Evolutionary conservation across 2,888 invertebrate genomes (phyloP).

Genomic region (Acrobasis repandana): DNA sequence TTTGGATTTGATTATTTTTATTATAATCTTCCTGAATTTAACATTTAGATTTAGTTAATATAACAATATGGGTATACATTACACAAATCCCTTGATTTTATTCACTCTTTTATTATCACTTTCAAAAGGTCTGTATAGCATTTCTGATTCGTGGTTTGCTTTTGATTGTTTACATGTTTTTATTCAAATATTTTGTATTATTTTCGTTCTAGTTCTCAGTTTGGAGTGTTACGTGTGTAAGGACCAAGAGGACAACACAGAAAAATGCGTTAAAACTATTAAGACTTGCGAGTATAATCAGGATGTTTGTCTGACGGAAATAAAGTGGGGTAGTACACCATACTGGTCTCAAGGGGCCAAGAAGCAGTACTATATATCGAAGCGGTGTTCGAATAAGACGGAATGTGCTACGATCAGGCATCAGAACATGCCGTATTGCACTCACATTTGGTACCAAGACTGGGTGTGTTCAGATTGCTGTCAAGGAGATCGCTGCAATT

Average conservation of each 20-base stretch:
- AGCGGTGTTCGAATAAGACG: slow-evolving; percentile 92
- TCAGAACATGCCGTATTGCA: slow-evolving; percentile 89
- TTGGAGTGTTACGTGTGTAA: slow-evolving; percentile 98
- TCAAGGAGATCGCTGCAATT: slow-evolving; percentile 97
- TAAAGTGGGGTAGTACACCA: slow-evolving; percentile 97
- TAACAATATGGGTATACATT: neutral
- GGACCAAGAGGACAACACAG: slow-evolving; percentile 94
- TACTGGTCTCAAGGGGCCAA: slow-evolving; percentile 97
- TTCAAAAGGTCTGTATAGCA: slow-evolving; percentile 7
- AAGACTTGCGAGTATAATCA: slow-evolving; percentile 94
- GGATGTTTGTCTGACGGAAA: slow-evolving; percentile 93
- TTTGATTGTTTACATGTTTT: neutral
- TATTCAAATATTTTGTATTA: neutral
- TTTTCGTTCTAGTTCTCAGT: slow-evolving; percentile 78
- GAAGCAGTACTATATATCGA: slow-evolving; percentile 96
- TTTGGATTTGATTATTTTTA: too few species aligned
- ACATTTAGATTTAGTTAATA: neutral
- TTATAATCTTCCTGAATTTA: neutral
- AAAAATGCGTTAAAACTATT: slow-evolving; percentile 96
- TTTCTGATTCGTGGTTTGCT: neutral
- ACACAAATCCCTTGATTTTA: neutral
- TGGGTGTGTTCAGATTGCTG: slow-evolving; percentile 99
- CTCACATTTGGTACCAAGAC: slow-evolving; percentile 97
- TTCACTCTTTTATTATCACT: slow-evolving; percentile 5
- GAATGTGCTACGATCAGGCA: slow-evolving; percentile 89